These are phyloP conservation scores for Actenoides lindsayi DNA, from an alignment of 2,113 vertebrate genomes.

Conservation along the genomic window DNA sequence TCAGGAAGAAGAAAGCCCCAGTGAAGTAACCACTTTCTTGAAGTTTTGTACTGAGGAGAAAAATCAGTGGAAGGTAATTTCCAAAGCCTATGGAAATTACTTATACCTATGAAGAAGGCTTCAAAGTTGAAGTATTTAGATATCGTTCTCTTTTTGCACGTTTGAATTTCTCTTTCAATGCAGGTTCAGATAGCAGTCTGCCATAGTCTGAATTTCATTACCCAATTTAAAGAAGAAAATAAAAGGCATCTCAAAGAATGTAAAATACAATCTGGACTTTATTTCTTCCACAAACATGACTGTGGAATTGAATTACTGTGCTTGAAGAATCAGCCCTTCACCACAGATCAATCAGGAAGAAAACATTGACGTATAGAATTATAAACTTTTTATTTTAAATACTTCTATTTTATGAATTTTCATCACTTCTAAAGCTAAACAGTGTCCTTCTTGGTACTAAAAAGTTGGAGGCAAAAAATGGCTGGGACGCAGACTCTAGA, in stretches of 20 bases:
- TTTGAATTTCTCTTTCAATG: not conserved
- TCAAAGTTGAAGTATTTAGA: not conserved
- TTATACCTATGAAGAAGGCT: not conserved
- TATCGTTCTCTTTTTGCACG: not conserved
- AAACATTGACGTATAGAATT: not conserved
- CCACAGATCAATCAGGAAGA: not conserved
- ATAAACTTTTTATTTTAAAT: not conserved
- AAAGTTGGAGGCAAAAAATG: not conserved
- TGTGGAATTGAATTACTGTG: not conserved
- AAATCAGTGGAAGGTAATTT: not conserved
- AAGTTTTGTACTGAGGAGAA: not conserved
- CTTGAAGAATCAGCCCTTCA: not conserved
- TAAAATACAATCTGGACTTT: not conserved
- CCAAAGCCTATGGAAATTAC: not conserved
- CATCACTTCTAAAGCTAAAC: not conserved
- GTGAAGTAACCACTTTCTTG: not conserved
- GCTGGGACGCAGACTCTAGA: not conserved
- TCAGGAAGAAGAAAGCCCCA: not conserved
- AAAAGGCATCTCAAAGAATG: not conserved
- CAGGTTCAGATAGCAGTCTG: not conserved
- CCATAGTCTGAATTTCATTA: not conserved
- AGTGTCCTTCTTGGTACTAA: not conserved
- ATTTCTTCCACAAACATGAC: not conserved
- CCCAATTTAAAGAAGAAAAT: not conserved
- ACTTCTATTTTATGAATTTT: not conserved